These are phyloP conservation scores for Zygothrica quintamaculata DNA, from an alignment of 2,888 invertebrate genomes.

Conservation along the genomic window DNA sequence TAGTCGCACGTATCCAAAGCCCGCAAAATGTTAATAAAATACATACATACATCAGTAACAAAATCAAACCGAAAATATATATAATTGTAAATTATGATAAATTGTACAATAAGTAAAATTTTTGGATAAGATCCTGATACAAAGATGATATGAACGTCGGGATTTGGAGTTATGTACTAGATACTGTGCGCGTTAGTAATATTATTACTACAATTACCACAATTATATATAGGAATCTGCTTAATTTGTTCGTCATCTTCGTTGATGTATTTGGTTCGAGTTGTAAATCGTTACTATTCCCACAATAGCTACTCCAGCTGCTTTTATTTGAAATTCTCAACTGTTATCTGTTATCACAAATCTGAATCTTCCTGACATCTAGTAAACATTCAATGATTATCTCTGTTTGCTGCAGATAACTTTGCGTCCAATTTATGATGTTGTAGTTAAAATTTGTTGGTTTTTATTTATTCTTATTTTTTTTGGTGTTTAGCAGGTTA, in stretches of 20 bases:
- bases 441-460: conserved; percentile 66
- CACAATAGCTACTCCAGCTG: conserved; percentile 23
- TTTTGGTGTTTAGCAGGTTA: conserved; percentile 8
- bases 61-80: conserved; percentile 43
- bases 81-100: conserved; percentile 12
- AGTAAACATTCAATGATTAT: conserved; percentile 59
- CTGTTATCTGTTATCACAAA: too few species aligned
- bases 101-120: too few species aligned
- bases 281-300: conserved; percentile 82
- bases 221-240: conserved; percentile 81
- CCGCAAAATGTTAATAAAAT: conserved; percentile 63
- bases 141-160: conserved; percentile 24
- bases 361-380: conserved; percentile 57
- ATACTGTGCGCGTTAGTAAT: conserved; percentile 31
- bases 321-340: conserved; percentile 79
- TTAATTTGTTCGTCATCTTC: conserved; percentile 82
- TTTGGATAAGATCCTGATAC: conserved; percentile 24
- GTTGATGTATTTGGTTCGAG: conserved; percentile 79
- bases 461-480: too few species aligned
- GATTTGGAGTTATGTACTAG: conserved; percentile 21
- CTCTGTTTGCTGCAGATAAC: conserved; percentile 50
- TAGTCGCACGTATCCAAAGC: conserved; percentile 55
- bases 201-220: conserved; percentile 81
- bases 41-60: conserved; percentile 61
- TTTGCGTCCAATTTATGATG: conserved; percentile 75